Conservation (phyloP, 37 sponge, comb jelly and placozoan genomes). For the Chondrilla cf. caribensis region DNA sequence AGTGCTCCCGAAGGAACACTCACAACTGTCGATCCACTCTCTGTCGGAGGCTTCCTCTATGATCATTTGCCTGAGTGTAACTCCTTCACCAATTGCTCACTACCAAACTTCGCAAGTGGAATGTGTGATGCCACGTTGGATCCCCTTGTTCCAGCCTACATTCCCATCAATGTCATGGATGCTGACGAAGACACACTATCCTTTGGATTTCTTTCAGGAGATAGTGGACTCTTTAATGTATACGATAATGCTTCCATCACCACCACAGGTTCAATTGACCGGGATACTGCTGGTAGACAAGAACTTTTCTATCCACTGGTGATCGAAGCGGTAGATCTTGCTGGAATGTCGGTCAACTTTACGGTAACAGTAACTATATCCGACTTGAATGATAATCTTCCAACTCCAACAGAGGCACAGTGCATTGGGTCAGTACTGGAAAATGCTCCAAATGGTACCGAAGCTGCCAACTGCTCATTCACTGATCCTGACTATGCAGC, state of each 20-base stretch:
- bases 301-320: conserved; percentile 18
- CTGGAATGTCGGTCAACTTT: conserved; percentile 2
- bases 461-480: conserved; percentile 32
- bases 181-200: conserved; percentile 43
- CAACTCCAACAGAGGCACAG: conserved; percentile 11
- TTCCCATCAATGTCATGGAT: conserved; percentile 44
- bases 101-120: neutral
- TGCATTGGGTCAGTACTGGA: conserved; percentile 40
- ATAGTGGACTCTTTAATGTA: conserved; percentile 31
- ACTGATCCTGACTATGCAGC: conserved; percentile 51
- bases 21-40: conserved; percentile 48
- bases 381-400: conserved; percentile 62
- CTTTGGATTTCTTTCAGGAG: conserved; percentile 41
- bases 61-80: neutral
- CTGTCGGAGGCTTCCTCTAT: conserved; percentile 66
- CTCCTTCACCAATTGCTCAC: neutral
- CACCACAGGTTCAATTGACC: conserved; percentile 39
- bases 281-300: conserved; percentile 43
- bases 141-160: conserved; percentile 33
- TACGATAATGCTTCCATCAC: neutral
- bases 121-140: conserved; percentile 50
- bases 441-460: conserved; percentile 19
- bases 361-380: conserved; percentile 19
- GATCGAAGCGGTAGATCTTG: conserved; percentile 42
- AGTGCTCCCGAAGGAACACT: conserved; percentile 8